Evolutionary conservation across 1,140 invertebrate genomes (phyloP).

Genomic region (Helicoverpa armigera): DNA sequence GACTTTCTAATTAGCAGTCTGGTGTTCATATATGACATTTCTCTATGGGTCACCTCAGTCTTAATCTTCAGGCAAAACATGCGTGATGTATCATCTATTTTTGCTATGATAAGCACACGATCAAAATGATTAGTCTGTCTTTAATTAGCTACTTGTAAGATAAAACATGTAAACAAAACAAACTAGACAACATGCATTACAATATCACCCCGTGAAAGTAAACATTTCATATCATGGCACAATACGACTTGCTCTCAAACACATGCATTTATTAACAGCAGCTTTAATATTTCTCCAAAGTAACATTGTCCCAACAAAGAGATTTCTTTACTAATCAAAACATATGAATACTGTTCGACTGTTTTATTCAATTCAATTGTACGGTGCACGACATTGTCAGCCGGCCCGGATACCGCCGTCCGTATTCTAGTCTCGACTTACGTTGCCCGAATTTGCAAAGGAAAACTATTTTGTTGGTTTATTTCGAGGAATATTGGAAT

Average conservation of each 20-base stretch:
- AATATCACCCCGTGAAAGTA: neutral
- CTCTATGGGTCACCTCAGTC: no score
- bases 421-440: slow-evolving; percentile 43
- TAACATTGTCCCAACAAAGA: slow-evolving; percentile 32
- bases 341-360: slow-evolving; percentile 50
- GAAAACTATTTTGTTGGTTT: slow-evolving; percentile 15
- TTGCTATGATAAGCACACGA: no score
- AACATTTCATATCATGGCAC: neutral
- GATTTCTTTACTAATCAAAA: slow-evolving; percentile 50
- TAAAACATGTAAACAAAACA: neutral
- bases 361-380: slow-evolving; percentile 51
- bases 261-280: slow-evolving; percentile 19
- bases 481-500: neutral
- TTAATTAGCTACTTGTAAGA: no score
- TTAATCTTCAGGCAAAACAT: no score
- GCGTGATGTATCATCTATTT: no score
- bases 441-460: slow-evolving; percentile 31
- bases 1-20: no score
- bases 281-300: slow-evolving; percentile 43
- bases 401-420: slow-evolving; percentile 29
- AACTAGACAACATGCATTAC: neutral
- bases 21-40: no score
- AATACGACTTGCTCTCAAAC: slow-evolving; percentile 11
- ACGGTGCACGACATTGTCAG: slow-evolving; percentile 49
- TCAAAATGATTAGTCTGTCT: no score